phyloP scores from a whole-genome alignment of 2,888 invertebrate genomes.

The Zele albiditarsus region DNA sequence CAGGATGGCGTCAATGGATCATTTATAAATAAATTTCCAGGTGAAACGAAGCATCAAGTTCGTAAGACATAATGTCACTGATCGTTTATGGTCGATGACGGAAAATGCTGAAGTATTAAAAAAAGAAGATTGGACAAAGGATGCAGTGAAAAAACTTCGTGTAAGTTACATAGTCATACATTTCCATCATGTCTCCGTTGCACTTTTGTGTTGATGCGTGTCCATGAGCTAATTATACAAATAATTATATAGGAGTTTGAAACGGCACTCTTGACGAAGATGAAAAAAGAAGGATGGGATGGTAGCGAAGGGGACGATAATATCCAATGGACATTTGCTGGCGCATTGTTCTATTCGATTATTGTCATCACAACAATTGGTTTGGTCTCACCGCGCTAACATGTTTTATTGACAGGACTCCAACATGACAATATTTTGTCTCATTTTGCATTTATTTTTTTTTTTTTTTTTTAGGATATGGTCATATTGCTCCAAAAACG shows the following conservation, averaged over 20 bases:
- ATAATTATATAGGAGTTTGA: conserved; percentile 76
- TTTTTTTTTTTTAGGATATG: conserved; percentile 82
- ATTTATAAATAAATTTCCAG: conserved; percentile 70
- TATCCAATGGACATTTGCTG: conserved; percentile 89
- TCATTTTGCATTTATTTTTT: neutral
- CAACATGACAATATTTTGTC: too few relatives aligned
- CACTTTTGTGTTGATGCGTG: neutral
- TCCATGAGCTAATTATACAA: neutral
- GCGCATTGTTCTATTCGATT: conserved; percentile 94
- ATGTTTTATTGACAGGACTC: neutral
- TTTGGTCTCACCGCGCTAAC: conserved; percentile 73
- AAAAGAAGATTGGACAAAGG: conserved; percentile 86
- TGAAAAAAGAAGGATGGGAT: conserved; percentile 93
- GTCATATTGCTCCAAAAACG: conserved; percentile 95
- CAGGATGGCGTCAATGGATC: neutral
- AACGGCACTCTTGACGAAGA: conserved; percentile 83
- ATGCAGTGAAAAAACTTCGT: conserved; percentile 77
- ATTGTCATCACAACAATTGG: conserved; percentile 97
- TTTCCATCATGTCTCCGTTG: neutral
- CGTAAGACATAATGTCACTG: conserved; percentile 84
- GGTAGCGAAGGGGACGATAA: conserved; percentile 80
- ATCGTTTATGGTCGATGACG: conserved; percentile 86
- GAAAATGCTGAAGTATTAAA: conserved; percentile 78
- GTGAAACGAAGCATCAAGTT: conserved; percentile 84
- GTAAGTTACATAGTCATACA: conserved; percentile 55